Evolutionary conservation across 2,888 invertebrate species (phyloP).

Genomic region (Lepidocyrtoides sp.): DNA sequence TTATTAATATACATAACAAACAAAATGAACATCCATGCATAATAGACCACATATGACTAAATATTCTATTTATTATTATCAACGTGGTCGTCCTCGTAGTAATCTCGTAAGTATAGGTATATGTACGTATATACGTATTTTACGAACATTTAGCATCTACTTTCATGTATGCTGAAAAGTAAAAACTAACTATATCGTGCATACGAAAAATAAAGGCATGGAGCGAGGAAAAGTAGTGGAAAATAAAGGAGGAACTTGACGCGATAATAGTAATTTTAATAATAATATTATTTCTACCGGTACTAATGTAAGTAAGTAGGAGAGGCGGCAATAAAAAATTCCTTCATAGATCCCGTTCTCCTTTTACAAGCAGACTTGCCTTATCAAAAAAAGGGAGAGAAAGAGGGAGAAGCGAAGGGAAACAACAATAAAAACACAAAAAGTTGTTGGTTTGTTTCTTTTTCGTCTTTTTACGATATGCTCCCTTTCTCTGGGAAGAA

Average conservation of each 20-base stretch:
- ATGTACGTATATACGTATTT: too few species aligned
- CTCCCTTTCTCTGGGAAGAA: constrained; percentile 3
- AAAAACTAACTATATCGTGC: too few species aligned
- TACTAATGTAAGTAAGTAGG: constrained; percentile 32
- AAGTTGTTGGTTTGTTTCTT: constrained; percentile 71
- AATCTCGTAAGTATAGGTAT: too few species aligned
- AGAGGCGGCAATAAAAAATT: constrained; percentile 42
- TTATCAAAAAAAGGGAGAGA: background rate
- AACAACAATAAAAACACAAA: constrained; percentile 76
- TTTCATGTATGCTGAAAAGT: background rate
- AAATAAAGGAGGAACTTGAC: constrained; percentile 59
- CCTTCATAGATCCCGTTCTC: background rate
- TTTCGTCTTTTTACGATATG: constrained; percentile 58
- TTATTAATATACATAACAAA: background rate
- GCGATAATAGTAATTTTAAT: constrained; percentile 62
- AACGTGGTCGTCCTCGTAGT: background rate
- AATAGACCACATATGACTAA: constrained; percentile 25
- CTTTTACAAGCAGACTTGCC: background rate
- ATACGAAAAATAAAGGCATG: background rate
- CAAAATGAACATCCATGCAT: background rate
- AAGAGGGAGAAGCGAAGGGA: constrained; percentile 25
- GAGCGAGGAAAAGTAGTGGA: background rate
- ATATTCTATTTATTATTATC: constrained; percentile 7
- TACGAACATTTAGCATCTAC: background rate
- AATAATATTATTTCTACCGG: constrained; percentile 67